Evolutionary conservation across 2,797 vertebrate genomes (phyloP).

Genomic region (Pangasius krempfi): DNA sequence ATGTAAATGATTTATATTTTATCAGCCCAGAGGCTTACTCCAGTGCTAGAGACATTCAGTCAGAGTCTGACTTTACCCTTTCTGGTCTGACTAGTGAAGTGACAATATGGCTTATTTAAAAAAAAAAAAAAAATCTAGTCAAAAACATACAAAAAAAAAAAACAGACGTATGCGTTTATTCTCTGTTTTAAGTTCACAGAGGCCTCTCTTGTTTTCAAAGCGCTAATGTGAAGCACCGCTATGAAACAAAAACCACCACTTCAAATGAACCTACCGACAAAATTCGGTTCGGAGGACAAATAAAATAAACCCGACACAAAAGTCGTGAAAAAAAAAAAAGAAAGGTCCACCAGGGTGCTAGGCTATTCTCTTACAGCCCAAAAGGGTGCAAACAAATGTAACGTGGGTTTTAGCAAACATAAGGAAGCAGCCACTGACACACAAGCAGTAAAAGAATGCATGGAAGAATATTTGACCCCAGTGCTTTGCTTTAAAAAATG

Average conservation of each 20-base stretch:
- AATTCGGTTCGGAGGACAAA: not conserved
- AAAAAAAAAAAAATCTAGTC: not conserved
- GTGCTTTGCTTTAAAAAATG: not conserved
- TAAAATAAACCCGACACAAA: not conserved
- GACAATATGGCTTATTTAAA: not conserved
- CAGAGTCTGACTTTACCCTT: not conserved
- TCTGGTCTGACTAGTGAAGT: too few relatives aligned
- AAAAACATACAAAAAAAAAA: not conserved
- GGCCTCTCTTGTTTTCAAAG: not conserved
- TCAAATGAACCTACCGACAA: not conserved
- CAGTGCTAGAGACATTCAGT: not conserved
- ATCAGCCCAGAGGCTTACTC: not conserved
- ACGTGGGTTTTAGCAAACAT: not conserved
- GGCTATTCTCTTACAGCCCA: not conserved
- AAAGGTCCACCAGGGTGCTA: too few relatives aligned
- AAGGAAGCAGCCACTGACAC: not conserved
- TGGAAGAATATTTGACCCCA: too few relatives aligned
- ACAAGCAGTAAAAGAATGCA: not conserved
- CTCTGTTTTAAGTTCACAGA: not conserved
- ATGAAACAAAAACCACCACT: not conserved
- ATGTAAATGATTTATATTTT: not conserved
- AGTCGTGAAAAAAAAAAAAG: too few relatives aligned
- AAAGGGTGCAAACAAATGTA: not conserved
- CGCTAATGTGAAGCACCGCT: not conserved
- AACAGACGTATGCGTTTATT: not conserved